Base-by-base conservation (phyloP, 2,113 vertebrate genomes). In the Balaeniceps rex region DNA sequence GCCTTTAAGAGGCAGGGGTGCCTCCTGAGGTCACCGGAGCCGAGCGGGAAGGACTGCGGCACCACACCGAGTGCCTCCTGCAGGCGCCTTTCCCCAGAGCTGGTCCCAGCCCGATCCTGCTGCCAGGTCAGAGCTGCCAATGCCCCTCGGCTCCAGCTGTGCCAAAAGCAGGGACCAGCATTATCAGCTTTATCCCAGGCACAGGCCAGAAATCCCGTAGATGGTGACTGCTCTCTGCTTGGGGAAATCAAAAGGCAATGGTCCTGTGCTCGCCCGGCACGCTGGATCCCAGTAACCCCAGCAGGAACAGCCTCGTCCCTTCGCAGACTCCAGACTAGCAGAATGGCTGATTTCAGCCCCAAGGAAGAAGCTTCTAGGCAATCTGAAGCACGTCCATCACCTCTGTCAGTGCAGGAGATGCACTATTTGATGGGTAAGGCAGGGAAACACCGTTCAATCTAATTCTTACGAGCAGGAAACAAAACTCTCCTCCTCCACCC, bases 11-110 rank as follows among this genome's bases (percentile, higher is more conserved):
- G 70, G 51, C n/a, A 26, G n/a, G 6, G n/a, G 19, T 42, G 63
- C 5, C 52, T 7, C 28, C 40, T 1, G 33, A 55, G 57, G 57
- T 6, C 38, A 9, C 2, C 3, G 0, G 52, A 34, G 57, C 19
- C 0, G 1, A 22, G 21, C 0, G 31, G 65, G 36, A n/a, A 60
- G 38, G 78, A 23, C 10, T 4, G 17, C 1, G 3, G 42, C 42
- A 24, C 33, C 19, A 10, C 11, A 6, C 25, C 0, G 3, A 19
- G 49, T 17, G 66, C 6, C 22, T 33, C 44, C 28, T 3, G 44
- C 4, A 3, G 34, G 38, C 6, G 2, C 9, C 58, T 51, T 25
- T 19, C 38, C 76, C 22, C 1, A 6, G n/a, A 25, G 46, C 58
- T 28, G 71, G 14, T 65, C 74, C 49, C 74, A 42, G 34, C 23